phyloP scores from a whole-genome alignment of 2,888 invertebrate species.

The Nysson spinosus region DNA sequence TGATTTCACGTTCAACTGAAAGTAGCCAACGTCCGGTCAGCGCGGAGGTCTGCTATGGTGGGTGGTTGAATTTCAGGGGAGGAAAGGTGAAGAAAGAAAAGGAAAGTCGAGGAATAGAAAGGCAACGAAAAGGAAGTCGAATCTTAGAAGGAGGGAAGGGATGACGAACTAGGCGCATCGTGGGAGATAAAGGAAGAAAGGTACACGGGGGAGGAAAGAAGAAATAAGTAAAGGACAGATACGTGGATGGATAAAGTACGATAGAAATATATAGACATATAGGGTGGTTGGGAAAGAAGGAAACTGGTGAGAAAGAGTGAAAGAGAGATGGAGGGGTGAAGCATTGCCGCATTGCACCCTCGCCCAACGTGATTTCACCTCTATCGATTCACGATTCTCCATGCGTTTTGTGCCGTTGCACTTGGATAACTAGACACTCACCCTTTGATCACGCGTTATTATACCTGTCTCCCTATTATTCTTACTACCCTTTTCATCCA shows the following conservation, averaged over 20 bases:
- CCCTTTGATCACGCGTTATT: slow-evolving; percentile 50
- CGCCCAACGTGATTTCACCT: slow-evolving; percentile 65
- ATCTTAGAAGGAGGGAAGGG: neutral
- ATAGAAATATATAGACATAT: slow-evolving; percentile 7
- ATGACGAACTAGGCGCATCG: slow-evolving; percentile 5
- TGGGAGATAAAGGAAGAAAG: slow-evolving; percentile 1
- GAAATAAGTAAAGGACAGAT: slow-evolving; percentile 3
- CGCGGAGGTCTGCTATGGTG: slow-evolving; percentile 2
- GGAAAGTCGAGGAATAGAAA: slow-evolving; percentile 13
- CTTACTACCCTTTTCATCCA: slow-evolving; percentile 28
- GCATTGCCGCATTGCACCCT: slow-evolving; percentile 70
- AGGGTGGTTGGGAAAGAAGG: no score
- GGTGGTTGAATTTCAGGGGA: neutral
- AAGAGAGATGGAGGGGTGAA: slow-evolving; percentile 29
- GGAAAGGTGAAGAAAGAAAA: slow-evolving; percentile 13
- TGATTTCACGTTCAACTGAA: slow-evolving; percentile 24
- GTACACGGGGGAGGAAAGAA: neutral
- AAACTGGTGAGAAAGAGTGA: slow-evolving; percentile 22
- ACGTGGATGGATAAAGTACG: slow-evolving; percentile 4
- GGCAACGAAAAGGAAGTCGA: neutral
- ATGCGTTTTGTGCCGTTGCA: slow-evolving; percentile 62
- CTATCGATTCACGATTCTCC: slow-evolving; percentile 68
- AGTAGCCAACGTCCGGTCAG: slow-evolving; percentile 9
- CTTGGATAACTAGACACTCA: slow-evolving; percentile 59
- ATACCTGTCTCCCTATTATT: slow-evolving; percentile 48